Evolutionary conservation across 2,888 invertebrate species (phyloP).

Genomic region (Parelbella ahira): DNA sequence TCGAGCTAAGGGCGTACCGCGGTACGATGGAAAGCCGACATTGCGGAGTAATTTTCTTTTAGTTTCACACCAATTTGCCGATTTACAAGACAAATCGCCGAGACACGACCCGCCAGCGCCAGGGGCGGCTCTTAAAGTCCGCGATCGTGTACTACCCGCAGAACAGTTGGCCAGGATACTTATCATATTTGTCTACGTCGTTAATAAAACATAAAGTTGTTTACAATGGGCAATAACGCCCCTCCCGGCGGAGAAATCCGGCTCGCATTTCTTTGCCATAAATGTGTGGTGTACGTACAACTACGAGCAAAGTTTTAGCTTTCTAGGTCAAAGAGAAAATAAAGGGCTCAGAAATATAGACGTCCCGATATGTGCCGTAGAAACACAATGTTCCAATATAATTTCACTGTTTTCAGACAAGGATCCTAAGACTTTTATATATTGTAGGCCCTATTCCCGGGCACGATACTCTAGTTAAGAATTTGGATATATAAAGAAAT

Average conservation of each 20-base stretch:
- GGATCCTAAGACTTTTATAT: too few species aligned
- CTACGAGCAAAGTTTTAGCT: slow-evolving; percentile 35
- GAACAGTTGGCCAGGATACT: slow-evolving; percentile 19
- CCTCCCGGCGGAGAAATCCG: slow-evolving; percentile 37
- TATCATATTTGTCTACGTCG: slow-evolving; percentile 26
- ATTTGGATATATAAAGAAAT: too few species aligned
- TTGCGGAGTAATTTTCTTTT: slow-evolving; percentile 37
- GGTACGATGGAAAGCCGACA: slow-evolving; percentile 38
- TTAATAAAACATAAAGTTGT: slow-evolving; percentile 24
- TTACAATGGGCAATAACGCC: slow-evolving; percentile 35
- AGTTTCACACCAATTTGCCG: slow-evolving; percentile 57
- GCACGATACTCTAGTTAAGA: too few species aligned
- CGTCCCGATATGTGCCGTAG: slow-evolving; percentile 14
- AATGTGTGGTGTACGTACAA: slow-evolving; percentile 31
- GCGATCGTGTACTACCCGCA: slow-evolving; percentile 19
- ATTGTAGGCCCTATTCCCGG: too few species aligned
- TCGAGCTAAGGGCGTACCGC: slow-evolving; percentile 30
- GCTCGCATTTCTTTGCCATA: slow-evolving; percentile 39
- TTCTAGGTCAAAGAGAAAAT: slow-evolving; percentile 35
- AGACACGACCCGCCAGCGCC: slow-evolving; percentile 33
- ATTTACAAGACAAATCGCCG: slow-evolving; percentile 51
- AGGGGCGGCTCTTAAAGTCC: slow-evolving; percentile 25
- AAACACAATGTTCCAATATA: too few species aligned
- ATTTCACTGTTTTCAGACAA: too few species aligned
- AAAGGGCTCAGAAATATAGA: slow-evolving; percentile 32